Base-by-base conservation (phyloP, 2,113 vertebrate genomes). In the Anguilla japonica region DNA sequence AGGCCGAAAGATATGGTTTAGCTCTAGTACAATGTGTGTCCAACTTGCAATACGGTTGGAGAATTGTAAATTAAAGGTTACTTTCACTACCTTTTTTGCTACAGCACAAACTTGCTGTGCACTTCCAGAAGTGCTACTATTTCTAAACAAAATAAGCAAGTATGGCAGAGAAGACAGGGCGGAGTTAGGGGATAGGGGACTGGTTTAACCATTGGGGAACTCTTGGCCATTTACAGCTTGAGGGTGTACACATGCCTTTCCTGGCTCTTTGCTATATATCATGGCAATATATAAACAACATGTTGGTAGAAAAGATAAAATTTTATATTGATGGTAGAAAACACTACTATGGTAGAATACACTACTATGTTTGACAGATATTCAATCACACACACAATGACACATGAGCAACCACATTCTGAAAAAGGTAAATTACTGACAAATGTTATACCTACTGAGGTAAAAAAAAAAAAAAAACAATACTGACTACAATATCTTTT, bases 301-400 rank as follows among this genome's bases (percentile, higher is more conserved):
- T 40, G 20, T 39, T 79, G 46, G 53, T 85, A 79, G 41, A 84
- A 41, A 84, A 84, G 83, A 41, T 71, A 34, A 84, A 40, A 53
- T 53, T 53, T 53, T 53, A 53, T 53, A 53, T 53, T 9, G 11
- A 67, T 67, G 60, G 60, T 67, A 20, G 60, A 67, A 67, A 67
- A 67, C 60, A 22, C 18, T 6, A 22, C 60, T 34, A 67, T 67
- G 60, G 60, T 67, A 20, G 60, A 67, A 67, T 26, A 67, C 60
- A 22, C 18, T 6, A 22, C 60, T 34, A 60, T 60, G 56, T 67
- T 67, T 67, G 60, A 67, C 18, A 67, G 22, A 67, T 67, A 67
- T 67, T 67, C 20, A 20, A 67, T 53, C 1, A 14, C 50, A 53
- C 9, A 53, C 50, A 53, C 50, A 53, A 53, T 14, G 50, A 53